These are phyloP conservation scores for Paralichthys olivaceus DNA, from an alignment of 2,113 vertebrate genomes.

Conservation along the genomic window DNA sequence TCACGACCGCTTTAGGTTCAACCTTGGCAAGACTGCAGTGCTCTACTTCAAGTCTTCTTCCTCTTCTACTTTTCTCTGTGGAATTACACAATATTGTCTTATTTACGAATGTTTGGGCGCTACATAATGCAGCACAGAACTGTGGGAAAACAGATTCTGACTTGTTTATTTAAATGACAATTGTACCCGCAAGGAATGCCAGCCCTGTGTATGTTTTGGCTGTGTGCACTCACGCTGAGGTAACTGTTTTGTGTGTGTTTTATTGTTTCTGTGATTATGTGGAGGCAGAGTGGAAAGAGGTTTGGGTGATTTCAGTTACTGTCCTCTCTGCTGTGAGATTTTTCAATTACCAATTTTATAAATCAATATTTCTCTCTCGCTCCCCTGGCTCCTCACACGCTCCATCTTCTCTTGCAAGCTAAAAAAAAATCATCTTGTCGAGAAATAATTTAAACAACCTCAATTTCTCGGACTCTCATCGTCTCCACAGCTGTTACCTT, in stretches of 20 bases:
- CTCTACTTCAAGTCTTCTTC: constrained; percentile 32
- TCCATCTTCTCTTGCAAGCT: constrained; percentile 3
- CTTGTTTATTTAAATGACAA: constrained; percentile 59
- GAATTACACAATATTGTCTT: constrained; percentile 37
- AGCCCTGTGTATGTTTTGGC: constrained; percentile 41
- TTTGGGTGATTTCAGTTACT: constrained; percentile 32
- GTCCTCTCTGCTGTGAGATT: constrained; percentile 28
- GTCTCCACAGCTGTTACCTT: not conserved
- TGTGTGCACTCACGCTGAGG: constrained; percentile 20
- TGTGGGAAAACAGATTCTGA: constrained; percentile 42
- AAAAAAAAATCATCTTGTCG: not conserved
- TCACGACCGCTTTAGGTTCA: constrained; percentile 46
- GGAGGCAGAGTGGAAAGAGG: constrained; percentile 8
- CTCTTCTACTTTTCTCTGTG: constrained; percentile 33
- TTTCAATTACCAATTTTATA: constrained; percentile 51
- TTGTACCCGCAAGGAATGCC: constrained; percentile 43
- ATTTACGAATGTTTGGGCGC: constrained; percentile 54
- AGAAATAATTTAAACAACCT: constrained; percentile 6
- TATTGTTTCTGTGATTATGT: constrained; percentile 26
- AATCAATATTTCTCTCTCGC: constrained; percentile 32
- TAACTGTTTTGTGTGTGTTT: constrained; percentile 25
- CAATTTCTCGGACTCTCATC: constrained; percentile 7
- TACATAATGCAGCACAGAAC: constrained; percentile 50
- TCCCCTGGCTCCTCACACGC: not conserved
- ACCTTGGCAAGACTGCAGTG: constrained; percentile 49